A percentile compares a stretch with the other conserved stretches of the same genome.
Evolutionary conservation across 2,797 vertebrate genomes (phyloP).

Genomic region (Florisuga fusca): DNA sequence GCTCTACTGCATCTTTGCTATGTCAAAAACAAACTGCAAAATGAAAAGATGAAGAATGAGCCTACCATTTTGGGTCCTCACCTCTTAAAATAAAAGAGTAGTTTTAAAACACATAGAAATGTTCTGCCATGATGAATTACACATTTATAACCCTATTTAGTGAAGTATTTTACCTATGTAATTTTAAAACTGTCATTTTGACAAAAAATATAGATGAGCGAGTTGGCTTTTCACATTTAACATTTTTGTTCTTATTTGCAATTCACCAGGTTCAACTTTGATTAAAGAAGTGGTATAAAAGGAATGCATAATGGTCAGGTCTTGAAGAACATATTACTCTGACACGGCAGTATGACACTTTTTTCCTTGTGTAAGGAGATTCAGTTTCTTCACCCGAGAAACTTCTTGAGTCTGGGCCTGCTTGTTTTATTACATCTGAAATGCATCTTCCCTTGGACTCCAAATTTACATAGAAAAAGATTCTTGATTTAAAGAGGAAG

Average conservation of each 20-base stretch:
- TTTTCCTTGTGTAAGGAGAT: slow-evolving; percentile 63
- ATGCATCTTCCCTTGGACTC: slow-evolving; percentile 29
- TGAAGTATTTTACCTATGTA: slow-evolving; percentile 80
- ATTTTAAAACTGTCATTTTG: slow-evolving; percentile 84
- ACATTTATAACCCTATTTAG: slow-evolving; percentile 82
- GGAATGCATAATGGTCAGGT: slow-evolving; percentile 70
- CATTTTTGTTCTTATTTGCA: slow-evolving; percentile 80
- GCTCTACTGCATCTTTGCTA: not conserved
- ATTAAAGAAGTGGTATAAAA: slow-evolving; percentile 77
- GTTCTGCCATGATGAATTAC: slow-evolving; percentile 78
- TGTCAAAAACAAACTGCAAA: slow-evolving; percentile 53
- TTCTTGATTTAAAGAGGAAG: slow-evolving; percentile 54
- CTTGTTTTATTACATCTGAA: slow-evolving; percentile 53
- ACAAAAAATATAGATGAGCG: slow-evolving; percentile 81
- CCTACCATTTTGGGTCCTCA: slow-evolving; percentile 56
- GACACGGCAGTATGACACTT: slow-evolving; percentile 52
- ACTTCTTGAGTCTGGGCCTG: slow-evolving; percentile 39
- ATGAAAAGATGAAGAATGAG: slow-evolving; percentile 72
- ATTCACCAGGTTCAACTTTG: slow-evolving; percentile 78
- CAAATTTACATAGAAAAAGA: slow-evolving; percentile 44
- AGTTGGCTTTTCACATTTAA: slow-evolving; percentile 83
- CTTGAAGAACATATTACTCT: slow-evolving; percentile 68
- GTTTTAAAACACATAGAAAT: slow-evolving; percentile 76
- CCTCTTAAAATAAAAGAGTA: slow-evolving; percentile 77
- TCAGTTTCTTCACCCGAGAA: slow-evolving; percentile 69